Evolutionary conservation across 1,140 invertebrate species (phyloP).

Genomic region (Matsumurasca onukii): DNA sequence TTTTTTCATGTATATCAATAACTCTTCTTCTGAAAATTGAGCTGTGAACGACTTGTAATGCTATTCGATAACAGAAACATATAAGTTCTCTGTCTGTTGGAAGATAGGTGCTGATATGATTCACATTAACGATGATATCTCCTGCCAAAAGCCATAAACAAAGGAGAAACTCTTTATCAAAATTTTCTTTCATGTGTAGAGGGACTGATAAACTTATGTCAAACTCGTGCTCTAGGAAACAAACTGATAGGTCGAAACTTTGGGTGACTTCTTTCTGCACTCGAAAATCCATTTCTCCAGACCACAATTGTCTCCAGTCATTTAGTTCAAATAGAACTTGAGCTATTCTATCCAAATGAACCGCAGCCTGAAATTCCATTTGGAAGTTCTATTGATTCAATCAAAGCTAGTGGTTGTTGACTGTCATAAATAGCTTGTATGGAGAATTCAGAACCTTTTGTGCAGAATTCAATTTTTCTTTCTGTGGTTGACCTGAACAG

Average conservation of each 20-base stretch:
- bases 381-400: neutral
- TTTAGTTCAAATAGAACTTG: slow-evolving; percentile 28
- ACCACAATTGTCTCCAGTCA: slow-evolving; percentile 39
- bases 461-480: too few species aligned
- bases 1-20: slow-evolving; percentile 49
- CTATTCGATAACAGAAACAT: slow-evolving; percentile 49
- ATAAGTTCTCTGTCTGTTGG: slow-evolving; percentile 42
- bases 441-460: too few species aligned
- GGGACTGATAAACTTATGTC: slow-evolving; percentile 46
- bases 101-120: slow-evolving; percentile 45
- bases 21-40: slow-evolving; percentile 47
- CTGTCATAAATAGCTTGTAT: neutral
- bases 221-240: slow-evolving; percentile 46
- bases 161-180: slow-evolving; percentile 43
- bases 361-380: neutral
- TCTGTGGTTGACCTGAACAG: too few species aligned
- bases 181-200: slow-evolving; percentile 39
- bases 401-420: neutral
- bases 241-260: slow-evolving; percentile 32
- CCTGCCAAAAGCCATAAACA: slow-evolving; percentile 47
- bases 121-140: slow-evolving; percentile 46
- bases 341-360: slow-evolving; percentile 21
- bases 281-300: neutral
- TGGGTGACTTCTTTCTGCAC: neutral
- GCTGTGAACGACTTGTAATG: slow-evolving; percentile 47